Base-by-base conservation (phyloP, 2,888 invertebrate species). In the Hyles lineata region DNA sequence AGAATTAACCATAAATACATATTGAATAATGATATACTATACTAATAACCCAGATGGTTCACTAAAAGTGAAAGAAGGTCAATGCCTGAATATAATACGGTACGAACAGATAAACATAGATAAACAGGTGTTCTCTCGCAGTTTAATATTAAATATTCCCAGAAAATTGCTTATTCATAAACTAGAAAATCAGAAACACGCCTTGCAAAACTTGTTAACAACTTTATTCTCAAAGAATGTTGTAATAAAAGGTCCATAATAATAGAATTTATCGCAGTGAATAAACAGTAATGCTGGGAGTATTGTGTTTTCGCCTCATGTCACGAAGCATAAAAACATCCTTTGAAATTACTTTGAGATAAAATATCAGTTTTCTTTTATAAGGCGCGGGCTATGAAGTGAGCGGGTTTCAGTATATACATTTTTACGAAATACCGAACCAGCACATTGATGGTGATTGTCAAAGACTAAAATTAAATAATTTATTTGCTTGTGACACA, bases 361-460 rank as follows among this genome's bases (percentile, higher is more conserved):
- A 72, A 82, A 85, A 82, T 87, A 86, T 85, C 83, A 79, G 74
- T 76, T 84, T 82, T 79, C 82, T 80, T 76, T 72, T 74, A 70
- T 74, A 58, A 59, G 70, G 23, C 69, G 70, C 59, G 55, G 73
- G 75, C 75, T 70, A 72, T 21, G 19, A 29, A 23, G 32, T n/a
- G 2, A 62, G 71, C 62, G 71, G 71, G 7, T 3, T 60, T 25
- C 9, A 23, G 0, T 32, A 3, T 19, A 19, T 35, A 43, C 25
- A 19, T 25, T 29, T 62, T 29, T 43, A 43, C 43, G 15, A 43
- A 43, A 35, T 8, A 43, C 1, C 2, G 0, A 11, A 43, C 11
- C 11, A 11, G 11, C 11, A 43, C 2, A 43, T 15, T 29, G 29
- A 29, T 29, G 29, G 0, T 5, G 29, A 29, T 29, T 29, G 29